phyloP scores from a whole-genome alignment of 2,888 invertebrate genomes.

The Ligdia adustata region DNA sequence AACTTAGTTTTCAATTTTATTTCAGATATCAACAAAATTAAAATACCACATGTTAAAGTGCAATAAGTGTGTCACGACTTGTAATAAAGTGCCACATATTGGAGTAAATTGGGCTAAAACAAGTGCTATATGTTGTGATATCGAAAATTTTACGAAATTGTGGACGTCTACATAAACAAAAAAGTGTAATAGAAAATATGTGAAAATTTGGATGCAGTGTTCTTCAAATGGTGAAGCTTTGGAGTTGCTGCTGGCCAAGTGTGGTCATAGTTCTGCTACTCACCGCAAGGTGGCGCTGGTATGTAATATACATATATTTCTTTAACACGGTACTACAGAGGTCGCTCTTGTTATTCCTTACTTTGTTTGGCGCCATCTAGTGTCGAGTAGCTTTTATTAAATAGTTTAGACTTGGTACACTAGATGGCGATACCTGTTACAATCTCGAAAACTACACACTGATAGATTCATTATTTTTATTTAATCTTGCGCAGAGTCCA shows the following conservation, averaged over 20 bases:
- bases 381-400: constrained; percentile 44
- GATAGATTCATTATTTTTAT: constrained; percentile 8
- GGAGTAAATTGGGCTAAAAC: constrained; percentile 47
- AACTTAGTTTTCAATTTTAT: constrained; percentile 47
- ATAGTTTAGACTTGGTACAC: constrained; percentile 16
- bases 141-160: constrained; percentile 39
- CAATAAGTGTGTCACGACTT: constrained; percentile 58
- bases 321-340: constrained; percentile 7
- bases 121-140: constrained; percentile 47
- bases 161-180: constrained; percentile 39
- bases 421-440: constrained; percentile 57
- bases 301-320: constrained; percentile 43
- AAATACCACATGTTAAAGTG: constrained; percentile 70
- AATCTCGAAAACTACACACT: not conserved
- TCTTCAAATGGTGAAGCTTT: constrained; percentile 72
- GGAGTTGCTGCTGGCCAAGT: constrained; percentile 60
- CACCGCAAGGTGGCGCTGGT: constrained; percentile 69
- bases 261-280: constrained; percentile 57
- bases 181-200: constrained; percentile 41
- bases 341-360: constrained; percentile 1
- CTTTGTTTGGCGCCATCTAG: constrained; percentile 50
- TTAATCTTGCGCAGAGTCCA: no score
- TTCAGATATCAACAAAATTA: constrained; percentile 66
- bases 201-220: constrained; percentile 80
- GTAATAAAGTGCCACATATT: constrained; percentile 52